Evolutionary conservation across 2,888 invertebrate genomes (phyloP).

Genomic region (Polydrusus pterygomalis): DNA sequence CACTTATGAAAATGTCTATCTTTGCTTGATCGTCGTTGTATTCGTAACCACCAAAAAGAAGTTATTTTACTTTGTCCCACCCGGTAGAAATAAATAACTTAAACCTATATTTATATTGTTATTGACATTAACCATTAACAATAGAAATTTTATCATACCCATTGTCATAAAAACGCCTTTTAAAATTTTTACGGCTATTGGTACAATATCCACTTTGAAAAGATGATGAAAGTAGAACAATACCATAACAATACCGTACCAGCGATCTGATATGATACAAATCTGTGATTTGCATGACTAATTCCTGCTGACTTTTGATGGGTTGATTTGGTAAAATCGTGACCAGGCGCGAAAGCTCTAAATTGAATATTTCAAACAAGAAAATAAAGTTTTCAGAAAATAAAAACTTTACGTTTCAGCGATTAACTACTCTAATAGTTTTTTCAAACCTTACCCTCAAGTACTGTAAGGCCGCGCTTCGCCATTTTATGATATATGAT

Average conservation of each 20-base stretch:
- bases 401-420: too few relatives aligned
- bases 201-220: slow-evolving; percentile 37
- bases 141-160: slow-evolving; percentile 43
- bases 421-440: too few relatives aligned
- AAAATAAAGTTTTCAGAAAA: too few relatives aligned
- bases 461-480: too few relatives aligned
- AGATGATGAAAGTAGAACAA: slow-evolving; percentile 52
- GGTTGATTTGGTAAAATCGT: slow-evolving; percentile 28
- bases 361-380: too few relatives aligned
- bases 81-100: not conserved
- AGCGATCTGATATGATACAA: slow-evolving; percentile 45
- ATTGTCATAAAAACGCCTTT: slow-evolving; percentile 42
- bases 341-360: too few relatives aligned
- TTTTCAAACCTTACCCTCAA: too few relatives aligned
- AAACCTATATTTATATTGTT: slow-evolving; percentile 6
- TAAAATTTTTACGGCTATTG: slow-evolving; percentile 34
- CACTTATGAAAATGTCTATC: too few relatives aligned
- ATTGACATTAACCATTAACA: slow-evolving; percentile 34
- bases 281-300: slow-evolving; percentile 48
- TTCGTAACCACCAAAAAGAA: too few relatives aligned
- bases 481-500: too few relatives aligned
- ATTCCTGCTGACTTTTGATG: slow-evolving; percentile 41
- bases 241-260: slow-evolving; percentile 41
- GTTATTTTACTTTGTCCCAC: too few relatives aligned
- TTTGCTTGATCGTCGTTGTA: too few relatives aligned